Base-by-base conservation (phyloP, 2,797 vertebrate genomes). In the Falco peregrinus region DNA sequence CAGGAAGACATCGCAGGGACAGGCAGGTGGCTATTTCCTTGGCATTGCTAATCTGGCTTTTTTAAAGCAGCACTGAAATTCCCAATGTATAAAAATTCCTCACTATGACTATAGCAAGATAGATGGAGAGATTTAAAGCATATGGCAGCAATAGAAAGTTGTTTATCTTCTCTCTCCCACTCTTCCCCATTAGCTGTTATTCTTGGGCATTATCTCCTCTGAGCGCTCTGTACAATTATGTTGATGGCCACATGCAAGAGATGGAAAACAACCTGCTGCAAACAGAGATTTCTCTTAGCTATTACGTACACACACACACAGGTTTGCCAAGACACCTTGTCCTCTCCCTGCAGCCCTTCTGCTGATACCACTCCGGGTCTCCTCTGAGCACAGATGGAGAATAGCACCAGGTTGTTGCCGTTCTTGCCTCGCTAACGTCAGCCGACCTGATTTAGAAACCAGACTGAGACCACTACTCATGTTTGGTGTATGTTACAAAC, bases 321-420 rank as follows among this genome's bases (percentile, higher is more conserved):
- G 56, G n/a, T 84, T 81, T 93, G 86, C 89, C 87, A 94, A 64
- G 90, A 75, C 70, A 80, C 59, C 87, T 93, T 74, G 16, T 48
- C 82, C 5, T 56, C 68, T 78, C 77, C 78, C 76, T 77, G 78
- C 73, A 77, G 74, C 51, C 71, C 76, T 84, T 92, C 56, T 91
- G 79, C 54, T 73, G 77, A 28, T 68, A 43, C n/a, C 1, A 0
- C n/a, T 77, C 57, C 0, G 37, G 48, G 68, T 82, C 68, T 89
- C 61, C 57, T 80, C 53, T 10, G 41, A 87, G 74, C 79, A 87
- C 80, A 93, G 88, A 87, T 53, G 79, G 88, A 93, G 68, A 91
- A 75, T 1, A 81, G 73, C 71, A 57, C 73, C 74, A 67, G 50
- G 73, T 6, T 86, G 41, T 26, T 69, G 63, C 80, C 65, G 51